A percentile compares a stretch with the other conserved stretches of the same genome.
Evolutionary conservation across 2,888 invertebrate genomes (phyloP).

Genomic region (Miltochrista miniata): DNA sequence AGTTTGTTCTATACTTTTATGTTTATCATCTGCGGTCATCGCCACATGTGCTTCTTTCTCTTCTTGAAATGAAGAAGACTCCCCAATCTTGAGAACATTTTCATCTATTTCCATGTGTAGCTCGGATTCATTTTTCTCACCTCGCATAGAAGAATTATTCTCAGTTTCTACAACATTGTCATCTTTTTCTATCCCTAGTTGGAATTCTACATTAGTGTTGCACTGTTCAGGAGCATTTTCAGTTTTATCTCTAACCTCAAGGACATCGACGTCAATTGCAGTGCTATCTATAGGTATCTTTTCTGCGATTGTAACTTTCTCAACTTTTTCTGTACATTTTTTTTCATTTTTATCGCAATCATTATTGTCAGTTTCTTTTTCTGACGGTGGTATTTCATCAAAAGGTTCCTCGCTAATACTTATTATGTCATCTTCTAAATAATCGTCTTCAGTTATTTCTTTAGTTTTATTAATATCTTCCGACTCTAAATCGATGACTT

Average conservation of each 20-base stretch:
- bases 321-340: background rate
- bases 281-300: background rate
- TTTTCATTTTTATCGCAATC: conserved; percentile 4
- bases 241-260: conserved; percentile 3
- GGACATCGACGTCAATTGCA: background rate
- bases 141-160: background rate
- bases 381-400: background rate
- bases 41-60: too few relatives aligned
- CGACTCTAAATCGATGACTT: conserved; percentile 5
- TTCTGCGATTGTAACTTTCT: background rate
- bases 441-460: conserved; percentile 22
- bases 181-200: background rate
- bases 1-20: background rate
- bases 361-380: conserved; percentile 1
- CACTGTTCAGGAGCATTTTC: background rate
- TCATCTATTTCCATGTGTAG: background rate
- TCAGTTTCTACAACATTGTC: background rate
- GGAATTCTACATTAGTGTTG: background rate
- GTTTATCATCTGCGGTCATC: background rate
- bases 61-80: background rate
- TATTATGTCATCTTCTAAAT: conserved; percentile 16
- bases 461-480: conserved; percentile 9
- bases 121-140: background rate
- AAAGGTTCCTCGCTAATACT: conserved; percentile 4
- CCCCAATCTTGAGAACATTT: background rate